phyloP scores from a whole-genome alignment of 2,888 invertebrate genomes.

The Tenthredo amoena region DNA sequence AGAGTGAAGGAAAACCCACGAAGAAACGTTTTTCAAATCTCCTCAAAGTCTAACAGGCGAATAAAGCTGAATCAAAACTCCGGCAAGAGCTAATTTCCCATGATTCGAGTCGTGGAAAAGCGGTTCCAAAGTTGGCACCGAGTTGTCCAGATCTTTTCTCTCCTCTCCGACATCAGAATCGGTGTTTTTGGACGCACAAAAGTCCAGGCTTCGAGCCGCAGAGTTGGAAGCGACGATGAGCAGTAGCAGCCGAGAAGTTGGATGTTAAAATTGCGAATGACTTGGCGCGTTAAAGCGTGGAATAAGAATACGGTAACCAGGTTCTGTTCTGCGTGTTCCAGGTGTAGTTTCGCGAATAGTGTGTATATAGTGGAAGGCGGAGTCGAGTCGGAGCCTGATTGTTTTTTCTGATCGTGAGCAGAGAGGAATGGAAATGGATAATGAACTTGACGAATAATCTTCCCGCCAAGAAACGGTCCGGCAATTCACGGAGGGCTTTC shows the following conservation, averaged over 20 bases:
- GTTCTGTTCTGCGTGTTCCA: background rate
- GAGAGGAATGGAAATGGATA: background rate
- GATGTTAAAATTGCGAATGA: constrained; percentile 66
- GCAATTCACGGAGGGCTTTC: background rate
- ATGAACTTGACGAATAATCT: background rate
- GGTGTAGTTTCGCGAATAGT: background rate
- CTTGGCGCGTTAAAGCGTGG: constrained; percentile 64
- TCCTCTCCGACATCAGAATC: background rate
- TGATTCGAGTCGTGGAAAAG: no score
- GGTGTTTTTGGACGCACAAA: background rate
- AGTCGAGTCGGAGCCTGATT: constrained; percentile 56
- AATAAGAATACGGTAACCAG: constrained; percentile 36
- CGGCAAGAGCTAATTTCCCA: no score
- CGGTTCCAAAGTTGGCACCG: background rate
- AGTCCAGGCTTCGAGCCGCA: background rate
- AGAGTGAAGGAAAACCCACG: background rate
- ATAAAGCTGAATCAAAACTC: no score
- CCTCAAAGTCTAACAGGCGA: no score
- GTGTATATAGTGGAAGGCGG: constrained; percentile 34
- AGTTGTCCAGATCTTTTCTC: background rate
- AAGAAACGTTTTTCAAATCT: background rate
- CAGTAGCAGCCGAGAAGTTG: background rate
- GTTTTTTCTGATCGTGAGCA: background rate
- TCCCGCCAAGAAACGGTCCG: background rate
- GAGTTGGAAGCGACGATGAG: background rate